Evolutionary conservation across 1,140 invertebrate species (phyloP), one percentile per base, ranked within the genome.

Genomic region (Drosophila neocordata): DNA sequence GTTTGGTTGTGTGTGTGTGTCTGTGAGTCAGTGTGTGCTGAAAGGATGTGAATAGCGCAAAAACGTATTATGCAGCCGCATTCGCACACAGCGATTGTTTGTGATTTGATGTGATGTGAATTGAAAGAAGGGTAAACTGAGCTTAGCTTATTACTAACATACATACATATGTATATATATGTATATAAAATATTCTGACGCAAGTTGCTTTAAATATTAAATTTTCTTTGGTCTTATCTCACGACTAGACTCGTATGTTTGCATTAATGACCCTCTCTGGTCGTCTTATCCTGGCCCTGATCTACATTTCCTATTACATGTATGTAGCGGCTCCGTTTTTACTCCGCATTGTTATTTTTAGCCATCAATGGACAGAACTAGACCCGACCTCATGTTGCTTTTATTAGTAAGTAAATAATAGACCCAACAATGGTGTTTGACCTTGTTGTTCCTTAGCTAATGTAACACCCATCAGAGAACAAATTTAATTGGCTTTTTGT

Each of bases 11-110:
- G 8, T 35, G 34, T 31, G 27, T 4, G 27, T 31, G 34, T 12
- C 2, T 12, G 34, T 35, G 27, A 2, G 41, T 18, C 4, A 15
- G 41, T 48, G 15, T 48, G 41, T 20, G 27, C 4, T 48, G 41
- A 8, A 48, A 48, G 41, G 41, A 48, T 48, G 41, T 20, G 41
- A 48, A 69, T 77, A 80, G 81, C 71, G 73, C 27, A 73, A 75
- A 75, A 78, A 53, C 62, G 82, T 78, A 87, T 85, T 85, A 87
- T 85, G 82, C 81, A 81, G 82, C 53, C 64, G 48, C 77, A 87
- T 70, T 87, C 64, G 41, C 73, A 65, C 73, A 37, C 61, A 69
- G 37, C 59, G 51, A 73, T 77, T 85, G 69, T 77, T 81, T 77
- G 73, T 27, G 27, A 64, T 65, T 76, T 76, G 65, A 75, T 53